Conservation (phyloP, 1,140 invertebrate genomes). For the Euura saliciscinereae region DNA sequence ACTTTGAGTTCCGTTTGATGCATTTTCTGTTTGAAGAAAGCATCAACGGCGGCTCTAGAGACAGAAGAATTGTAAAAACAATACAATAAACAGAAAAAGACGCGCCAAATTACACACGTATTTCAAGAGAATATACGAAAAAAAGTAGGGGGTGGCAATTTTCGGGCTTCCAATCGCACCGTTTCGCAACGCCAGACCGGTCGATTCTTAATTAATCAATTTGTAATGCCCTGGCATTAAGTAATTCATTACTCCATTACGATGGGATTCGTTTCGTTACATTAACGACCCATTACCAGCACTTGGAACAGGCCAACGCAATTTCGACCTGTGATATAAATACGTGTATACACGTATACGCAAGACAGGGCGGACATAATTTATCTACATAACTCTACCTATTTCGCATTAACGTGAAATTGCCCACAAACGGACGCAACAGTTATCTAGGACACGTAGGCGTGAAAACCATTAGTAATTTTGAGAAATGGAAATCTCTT, state of each 20-base stretch:
- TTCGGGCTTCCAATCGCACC: background rate
- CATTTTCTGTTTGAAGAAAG: constrained; percentile 30
- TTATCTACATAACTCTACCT: background rate
- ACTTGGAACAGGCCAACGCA: background rate
- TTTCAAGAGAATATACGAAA: background rate
- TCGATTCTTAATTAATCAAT: constrained; percentile 7
- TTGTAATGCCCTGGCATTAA: background rate
- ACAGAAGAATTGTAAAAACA: background rate
- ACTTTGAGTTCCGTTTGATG: constrained; percentile 36
- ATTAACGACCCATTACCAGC: constrained; percentile 3
- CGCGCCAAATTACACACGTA: background rate
- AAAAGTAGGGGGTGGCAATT: background rate
- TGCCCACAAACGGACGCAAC: background rate
- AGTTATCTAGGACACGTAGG: background rate
- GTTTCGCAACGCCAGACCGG: background rate
- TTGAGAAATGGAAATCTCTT: too few species aligned
- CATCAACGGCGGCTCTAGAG: constrained; percentile 27
- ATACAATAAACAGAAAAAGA: too few species aligned
- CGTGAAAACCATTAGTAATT: too few species aligned
- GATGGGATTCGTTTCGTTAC: constrained; percentile 1
- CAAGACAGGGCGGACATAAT: background rate
- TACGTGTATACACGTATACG: background rate
- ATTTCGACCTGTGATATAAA: background rate
- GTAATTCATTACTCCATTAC: constrained; percentile 5
- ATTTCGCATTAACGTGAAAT: background rate